phyloP scores from a whole-genome alignment of 2,113 vertebrate species.

The Shinisaurus crocodilurus region DNA sequence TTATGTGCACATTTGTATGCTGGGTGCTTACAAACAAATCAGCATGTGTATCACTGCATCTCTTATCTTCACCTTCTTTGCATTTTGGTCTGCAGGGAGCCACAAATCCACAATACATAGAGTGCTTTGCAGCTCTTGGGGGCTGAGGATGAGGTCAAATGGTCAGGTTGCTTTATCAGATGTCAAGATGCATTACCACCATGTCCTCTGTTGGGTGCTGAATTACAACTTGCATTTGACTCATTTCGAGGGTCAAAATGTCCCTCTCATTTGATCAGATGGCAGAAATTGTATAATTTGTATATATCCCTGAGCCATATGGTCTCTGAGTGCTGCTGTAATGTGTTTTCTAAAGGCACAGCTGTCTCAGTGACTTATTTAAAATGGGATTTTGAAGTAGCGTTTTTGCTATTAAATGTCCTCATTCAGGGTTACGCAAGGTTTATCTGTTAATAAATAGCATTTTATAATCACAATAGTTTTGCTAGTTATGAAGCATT shows the following conservation, averaged over 20 bases:
- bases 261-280: slow-evolving; percentile 88
- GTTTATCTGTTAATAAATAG: slow-evolving; percentile 81
- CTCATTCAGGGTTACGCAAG: slow-evolving; percentile 81
- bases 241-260: slow-evolving; percentile 84
- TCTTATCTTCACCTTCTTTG: slow-evolving; percentile 40
- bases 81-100: slow-evolving; percentile 58
- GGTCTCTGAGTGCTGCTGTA: slow-evolving; percentile 86
- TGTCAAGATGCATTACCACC: slow-evolving; percentile 85
- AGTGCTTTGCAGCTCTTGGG: slow-evolving; percentile 79
- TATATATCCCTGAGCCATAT: slow-evolving; percentile 88
- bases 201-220: slow-evolving; percentile 83
- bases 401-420: slow-evolving; percentile 80
- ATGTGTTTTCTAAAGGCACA: slow-evolving; percentile 86
- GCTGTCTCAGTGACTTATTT: slow-evolving; percentile 87
- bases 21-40: slow-evolving; percentile 22
- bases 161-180: slow-evolving; percentile 87
- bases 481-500: slow-evolving; percentile 64
- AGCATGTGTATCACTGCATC: slow-evolving; percentile 42
- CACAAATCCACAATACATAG: slow-evolving; percentile 77
- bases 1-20: background rate
- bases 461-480: slow-evolving; percentile 73
- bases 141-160: slow-evolving; percentile 74
- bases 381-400: slow-evolving; percentile 85
- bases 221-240: slow-evolving; percentile 89
- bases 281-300: slow-evolving; percentile 92